Evolutionary conservation across 2,888 invertebrate genomes (phyloP).

Genomic region (Limnephilus auricula): DNA sequence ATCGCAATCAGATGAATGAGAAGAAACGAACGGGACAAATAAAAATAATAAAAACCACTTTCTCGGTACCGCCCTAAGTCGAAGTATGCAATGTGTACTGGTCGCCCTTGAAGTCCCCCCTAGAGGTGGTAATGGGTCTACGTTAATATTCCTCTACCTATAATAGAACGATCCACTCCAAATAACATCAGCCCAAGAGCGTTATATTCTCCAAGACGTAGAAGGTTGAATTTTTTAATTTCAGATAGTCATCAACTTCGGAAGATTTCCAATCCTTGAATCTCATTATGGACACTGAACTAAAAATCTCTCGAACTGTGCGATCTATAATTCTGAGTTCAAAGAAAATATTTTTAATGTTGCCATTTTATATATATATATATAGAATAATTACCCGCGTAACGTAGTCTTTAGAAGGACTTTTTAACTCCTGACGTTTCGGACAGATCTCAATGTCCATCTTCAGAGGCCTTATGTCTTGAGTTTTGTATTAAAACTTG

Average conservation of each 20-base stretch:
- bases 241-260: not conserved
- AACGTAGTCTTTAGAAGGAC: too few species aligned
- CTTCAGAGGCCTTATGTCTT: too few species aligned
- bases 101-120: too few species aligned
- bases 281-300: not conserved
- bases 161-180: slow-evolving; percentile 22
- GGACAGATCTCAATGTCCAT: too few species aligned
- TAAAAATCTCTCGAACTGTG: not conserved
- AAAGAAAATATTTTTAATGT: not conserved
- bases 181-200: not conserved
- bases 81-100: too few species aligned
- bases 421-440: too few species aligned
- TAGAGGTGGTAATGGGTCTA: not conserved
- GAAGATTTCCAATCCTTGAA: not conserved
- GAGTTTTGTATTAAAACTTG: too few species aligned
- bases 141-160: slow-evolving; percentile 13
- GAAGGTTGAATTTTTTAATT: not conserved
- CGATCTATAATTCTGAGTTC: not conserved
- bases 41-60: too few species aligned
- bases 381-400: too few species aligned
- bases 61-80: too few species aligned
- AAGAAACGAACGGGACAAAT: too few species aligned
- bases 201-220: not conserved
- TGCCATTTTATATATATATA: not conserved
- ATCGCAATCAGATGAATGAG: too few species aligned